phyloP scores from a whole-genome alignment of 2,888 invertebrate species.

The Liodrosophila aerea region DNA sequence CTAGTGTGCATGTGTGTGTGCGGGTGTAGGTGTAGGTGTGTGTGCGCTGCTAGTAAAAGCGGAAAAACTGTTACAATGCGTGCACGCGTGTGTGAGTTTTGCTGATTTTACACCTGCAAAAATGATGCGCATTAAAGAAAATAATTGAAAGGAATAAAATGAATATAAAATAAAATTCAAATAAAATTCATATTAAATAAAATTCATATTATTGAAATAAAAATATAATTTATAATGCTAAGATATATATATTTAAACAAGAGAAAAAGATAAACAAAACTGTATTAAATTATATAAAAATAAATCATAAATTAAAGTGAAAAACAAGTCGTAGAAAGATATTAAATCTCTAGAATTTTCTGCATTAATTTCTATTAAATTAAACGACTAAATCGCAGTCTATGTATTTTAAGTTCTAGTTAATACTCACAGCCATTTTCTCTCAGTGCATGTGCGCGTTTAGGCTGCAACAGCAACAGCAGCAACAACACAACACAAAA shows the following conservation, averaged over 20 bases:
- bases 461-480: constrained; percentile 32
- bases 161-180: not conserved
- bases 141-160: not conserved
- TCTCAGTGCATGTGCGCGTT: constrained; percentile 27
- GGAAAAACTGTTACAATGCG: constrained; percentile 57
- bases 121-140: not conserved
- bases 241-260: no score
- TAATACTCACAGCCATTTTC: no score
- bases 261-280: no score
- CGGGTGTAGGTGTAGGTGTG: constrained; percentile 11
- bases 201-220: no score
- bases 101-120: constrained; percentile 35
- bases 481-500: constrained; percentile 35
- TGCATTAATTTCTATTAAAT: no score
- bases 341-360: no score
- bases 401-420: no score
- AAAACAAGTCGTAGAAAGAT: no score
- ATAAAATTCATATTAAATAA: not conserved
- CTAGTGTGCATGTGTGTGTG: constrained; percentile 20
- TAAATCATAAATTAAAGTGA: no score
- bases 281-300: no score
- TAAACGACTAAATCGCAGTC: no score
- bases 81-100: constrained; percentile 7
- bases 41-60: constrained; percentile 42
- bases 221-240: no score